phyloP scores from a whole-genome alignment of 2,797 vertebrate species.

The Eremophila alpestris region DNA sequence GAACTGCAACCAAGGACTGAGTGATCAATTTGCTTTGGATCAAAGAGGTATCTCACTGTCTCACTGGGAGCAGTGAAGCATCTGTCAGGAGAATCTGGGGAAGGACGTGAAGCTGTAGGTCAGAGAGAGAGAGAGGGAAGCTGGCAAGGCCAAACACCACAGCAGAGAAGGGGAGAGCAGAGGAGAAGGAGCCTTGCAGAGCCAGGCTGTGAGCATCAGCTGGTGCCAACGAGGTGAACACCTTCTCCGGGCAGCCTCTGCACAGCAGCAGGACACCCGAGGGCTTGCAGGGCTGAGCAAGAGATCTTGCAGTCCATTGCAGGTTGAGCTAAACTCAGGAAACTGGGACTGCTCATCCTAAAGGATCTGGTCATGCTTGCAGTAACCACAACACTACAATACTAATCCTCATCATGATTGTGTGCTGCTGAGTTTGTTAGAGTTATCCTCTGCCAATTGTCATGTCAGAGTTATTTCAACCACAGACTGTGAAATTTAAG shows the following conservation, averaged over 20 bases:
- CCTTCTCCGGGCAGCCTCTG: not conserved
- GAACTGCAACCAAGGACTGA: not conserved
- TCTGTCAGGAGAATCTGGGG: not conserved
- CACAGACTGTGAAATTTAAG: not conserved
- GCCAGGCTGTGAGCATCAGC: not conserved
- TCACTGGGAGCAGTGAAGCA: not conserved
- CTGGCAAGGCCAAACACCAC: not conserved
- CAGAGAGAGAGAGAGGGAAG: no score
- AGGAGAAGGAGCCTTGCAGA: not conserved
- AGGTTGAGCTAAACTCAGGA: not conserved
- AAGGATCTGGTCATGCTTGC: not conserved
- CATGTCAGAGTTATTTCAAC: not conserved
- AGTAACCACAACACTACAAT: rapidly evolving
- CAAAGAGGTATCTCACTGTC: not conserved
- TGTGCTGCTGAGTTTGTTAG: not conserved
- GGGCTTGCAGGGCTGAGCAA: not conserved
- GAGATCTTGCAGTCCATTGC: not conserved
- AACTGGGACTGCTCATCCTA: not conserved
- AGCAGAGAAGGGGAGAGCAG: not conserved
- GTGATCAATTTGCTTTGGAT: not conserved
- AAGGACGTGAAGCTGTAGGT: not conserved
- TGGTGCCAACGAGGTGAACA: not conserved
- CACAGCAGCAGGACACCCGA: rapidly evolving
- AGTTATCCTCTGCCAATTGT: not conserved
- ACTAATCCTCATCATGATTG: rapidly evolving